phyloP scores from a whole-genome alignment of 1,140 invertebrate genomes.

The Armadillidium nasatum region DNA sequence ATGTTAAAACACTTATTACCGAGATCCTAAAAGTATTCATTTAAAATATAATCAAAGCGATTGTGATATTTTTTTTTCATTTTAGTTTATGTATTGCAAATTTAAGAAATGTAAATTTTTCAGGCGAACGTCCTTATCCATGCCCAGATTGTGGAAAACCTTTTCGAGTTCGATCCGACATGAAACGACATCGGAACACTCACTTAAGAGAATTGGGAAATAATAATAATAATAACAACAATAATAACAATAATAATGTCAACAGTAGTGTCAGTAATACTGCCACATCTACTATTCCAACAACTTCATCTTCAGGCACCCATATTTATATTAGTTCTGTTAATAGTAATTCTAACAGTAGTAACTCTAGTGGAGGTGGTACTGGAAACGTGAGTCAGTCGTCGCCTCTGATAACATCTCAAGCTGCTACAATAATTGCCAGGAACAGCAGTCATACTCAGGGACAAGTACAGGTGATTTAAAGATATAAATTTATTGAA shows the following conservation, averaged over 20 bases:
- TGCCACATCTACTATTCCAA: neutral
- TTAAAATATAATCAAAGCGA: too few species aligned
- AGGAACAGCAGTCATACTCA: neutral
- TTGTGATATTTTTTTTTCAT: too few species aligned
- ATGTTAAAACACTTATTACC: too few species aligned
- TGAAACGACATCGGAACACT: conserved; percentile 79
- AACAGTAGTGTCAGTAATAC: neutral
- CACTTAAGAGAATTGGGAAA: conserved; percentile 51
- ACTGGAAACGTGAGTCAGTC: neutral
- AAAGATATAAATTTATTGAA: too few species aligned
- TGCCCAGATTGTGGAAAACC: conserved; percentile 72
- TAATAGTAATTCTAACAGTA: neutral
- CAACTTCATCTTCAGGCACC: neutral
- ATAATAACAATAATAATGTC: neutral
- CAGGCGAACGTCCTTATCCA: conserved; percentile 57
- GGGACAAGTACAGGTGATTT: neutral
- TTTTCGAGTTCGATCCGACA: conserved; percentile 79
- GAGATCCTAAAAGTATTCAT: too few species aligned
- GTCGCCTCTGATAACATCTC: neutral
- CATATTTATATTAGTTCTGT: neutral
- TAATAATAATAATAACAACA: neutral
- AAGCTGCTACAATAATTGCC: neutral
- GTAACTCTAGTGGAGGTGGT: neutral
- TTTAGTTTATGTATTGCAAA: too few species aligned
- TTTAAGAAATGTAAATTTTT: conserved; percentile 13